Percentiles rank a stretch among this genome's conserved stretches.
Conservation (phyloP, 2,888 invertebrate genomes). For the Troglohyphantes excavatus region DNA sequence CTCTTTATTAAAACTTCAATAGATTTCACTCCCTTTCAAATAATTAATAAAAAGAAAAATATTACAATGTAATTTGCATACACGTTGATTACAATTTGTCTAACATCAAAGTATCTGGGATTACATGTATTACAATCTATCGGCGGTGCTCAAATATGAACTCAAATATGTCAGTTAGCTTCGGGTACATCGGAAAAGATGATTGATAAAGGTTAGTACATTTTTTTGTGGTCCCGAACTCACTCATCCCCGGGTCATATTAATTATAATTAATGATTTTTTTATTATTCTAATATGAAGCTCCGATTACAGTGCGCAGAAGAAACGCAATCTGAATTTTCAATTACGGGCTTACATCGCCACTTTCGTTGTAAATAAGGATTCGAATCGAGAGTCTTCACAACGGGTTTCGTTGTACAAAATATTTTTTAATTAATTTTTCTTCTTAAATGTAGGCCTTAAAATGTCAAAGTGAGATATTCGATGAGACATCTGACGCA, state of each 20-base stretch:
- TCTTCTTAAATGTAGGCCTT: too few species aligned
- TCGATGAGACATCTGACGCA: too few species aligned
- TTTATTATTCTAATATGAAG: slow-evolving; percentile 28
- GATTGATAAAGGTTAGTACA: slow-evolving; percentile 11
- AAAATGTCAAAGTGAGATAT: too few species aligned
- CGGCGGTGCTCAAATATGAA: neutral
- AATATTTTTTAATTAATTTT: too few species aligned
- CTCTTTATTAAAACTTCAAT: too few species aligned
- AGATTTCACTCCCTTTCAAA: too few species aligned
- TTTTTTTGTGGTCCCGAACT: neutral
- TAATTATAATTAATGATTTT: slow-evolving; percentile 31
- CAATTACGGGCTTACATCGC: neutral
- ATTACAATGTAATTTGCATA: too few species aligned
- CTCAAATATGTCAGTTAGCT: neutral
- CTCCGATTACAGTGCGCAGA: neutral
- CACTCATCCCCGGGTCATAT: neutral
- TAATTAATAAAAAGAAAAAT: too few species aligned
- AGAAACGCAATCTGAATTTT: slow-evolving; percentile 18
- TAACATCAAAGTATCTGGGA: neutral
- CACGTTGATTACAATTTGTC: neutral
- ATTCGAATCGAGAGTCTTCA: neutral
- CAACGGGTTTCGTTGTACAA: neutral
- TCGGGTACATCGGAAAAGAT: neutral
- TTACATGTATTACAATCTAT: neutral
- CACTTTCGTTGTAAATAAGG: neutral